Evolutionary conservation across 1,140 invertebrate species (phyloP), one percentile per base, ranked within the genome.

Genomic region (Harpegnathos saltator): DNA sequence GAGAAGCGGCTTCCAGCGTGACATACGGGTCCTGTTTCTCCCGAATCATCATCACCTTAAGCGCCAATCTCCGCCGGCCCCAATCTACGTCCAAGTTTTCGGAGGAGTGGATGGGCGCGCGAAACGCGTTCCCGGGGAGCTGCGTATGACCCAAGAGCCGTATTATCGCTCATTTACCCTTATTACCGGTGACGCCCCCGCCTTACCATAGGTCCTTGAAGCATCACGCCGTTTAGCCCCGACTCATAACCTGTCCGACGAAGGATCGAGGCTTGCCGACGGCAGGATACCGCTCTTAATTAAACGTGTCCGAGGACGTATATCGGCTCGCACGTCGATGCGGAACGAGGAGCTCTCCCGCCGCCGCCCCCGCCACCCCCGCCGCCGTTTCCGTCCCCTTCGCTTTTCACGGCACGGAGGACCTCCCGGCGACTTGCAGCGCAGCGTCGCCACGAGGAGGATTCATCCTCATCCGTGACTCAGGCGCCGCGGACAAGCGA

Each of bases 171-270:
- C 88, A 69, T 89, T 89, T 85, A 83, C 29, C 73, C 71, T 89
- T 89, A 89, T 83, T 85, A 89, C 77, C 38, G 26, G 3, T 26
- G 52, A 72, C 24, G 22, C 38, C 54, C n/a, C 38, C 29, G 63
- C 65, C n/a, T n/a, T 33, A 62, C 61, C 50, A 83, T 89, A 80
- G 71, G 84, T 61, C 58, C 65, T 72, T 26, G 72, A 74, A 83
- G 52, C 86, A 62, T 89, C 86, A 88, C 71, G 26, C 11, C 59
- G 72, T 65, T n/a, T 83, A 73, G 54, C 73, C 44, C 3, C 19
- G 83, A 82, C 85, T 88, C 88, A 86, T 91, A 91, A 91, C 73
- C 84, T 82, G 83, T 82, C 83, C 81, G 62, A 84, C 81, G 62
- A 84, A 72, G 66, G 85, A 90, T 84, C 71, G 73, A 82, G n/a